These are phyloP conservation scores for Nymphicus hollandicus DNA, from an alignment of 2,113 vertebrate species.

Conservation along the genomic window DNA sequence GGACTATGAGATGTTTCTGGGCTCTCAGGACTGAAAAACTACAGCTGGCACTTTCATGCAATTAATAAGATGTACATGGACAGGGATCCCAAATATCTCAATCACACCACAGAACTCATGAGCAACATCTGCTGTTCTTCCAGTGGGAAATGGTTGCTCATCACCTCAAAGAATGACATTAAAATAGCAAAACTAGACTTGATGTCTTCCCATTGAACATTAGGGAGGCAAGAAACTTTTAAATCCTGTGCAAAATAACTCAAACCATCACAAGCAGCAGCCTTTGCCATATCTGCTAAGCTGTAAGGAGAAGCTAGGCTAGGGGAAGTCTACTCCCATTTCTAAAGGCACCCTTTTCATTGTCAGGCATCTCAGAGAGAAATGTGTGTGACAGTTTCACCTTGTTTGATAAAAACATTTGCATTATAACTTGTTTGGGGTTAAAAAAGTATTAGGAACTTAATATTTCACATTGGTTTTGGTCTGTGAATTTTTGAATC, in stretches of 20 bases:
- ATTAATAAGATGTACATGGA: background rate
- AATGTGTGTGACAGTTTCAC: background rate
- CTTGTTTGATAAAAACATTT: conserved; percentile 34
- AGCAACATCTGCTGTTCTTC: background rate
- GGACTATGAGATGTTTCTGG: background rate
- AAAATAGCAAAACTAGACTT: background rate
- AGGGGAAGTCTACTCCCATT: background rate
- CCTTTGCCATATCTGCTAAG: background rate
- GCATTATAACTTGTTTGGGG: conserved; percentile 45
- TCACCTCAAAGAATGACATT: background rate
- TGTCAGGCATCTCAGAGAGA: background rate
- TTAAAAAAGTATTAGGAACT: conserved; percentile 60
- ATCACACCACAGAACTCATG: background rate
- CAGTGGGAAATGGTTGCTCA: background rate
- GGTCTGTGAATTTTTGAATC: conserved; percentile 81
- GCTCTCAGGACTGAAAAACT: background rate
- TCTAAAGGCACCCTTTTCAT: background rate
- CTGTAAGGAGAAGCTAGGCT: background rate
- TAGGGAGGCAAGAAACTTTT: background rate
- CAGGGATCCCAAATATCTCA: background rate
- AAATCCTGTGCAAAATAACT: background rate
- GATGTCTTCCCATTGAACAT: background rate
- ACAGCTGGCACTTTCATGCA: background rate
- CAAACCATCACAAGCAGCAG: background rate
- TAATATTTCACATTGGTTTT: conserved; percentile 78